phyloP scores from a whole-genome alignment of 2,113 vertebrate genomes.

The Cygnus atratus region DNA sequence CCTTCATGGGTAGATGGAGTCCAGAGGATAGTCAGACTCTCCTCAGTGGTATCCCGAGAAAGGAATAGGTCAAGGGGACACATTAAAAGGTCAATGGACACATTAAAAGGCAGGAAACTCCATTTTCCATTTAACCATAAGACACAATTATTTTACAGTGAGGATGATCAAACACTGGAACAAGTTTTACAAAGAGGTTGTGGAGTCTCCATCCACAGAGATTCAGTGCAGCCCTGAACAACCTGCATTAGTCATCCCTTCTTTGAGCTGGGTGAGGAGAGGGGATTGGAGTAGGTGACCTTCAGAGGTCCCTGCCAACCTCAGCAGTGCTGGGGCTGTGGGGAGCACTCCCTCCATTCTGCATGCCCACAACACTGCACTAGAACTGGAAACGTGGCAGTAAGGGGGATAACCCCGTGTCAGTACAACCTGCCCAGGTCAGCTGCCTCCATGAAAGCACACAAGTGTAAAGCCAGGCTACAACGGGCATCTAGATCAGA shows the following conservation, averaged over 20 bases:
- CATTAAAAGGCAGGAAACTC: neutral
- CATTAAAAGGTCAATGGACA: neutral
- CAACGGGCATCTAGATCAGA: neutral
- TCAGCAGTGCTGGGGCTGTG: neutral
- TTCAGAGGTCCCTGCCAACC: neutral
- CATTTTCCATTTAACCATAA: neutral
- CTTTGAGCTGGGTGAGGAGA: neutral
- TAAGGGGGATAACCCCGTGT: neutral
- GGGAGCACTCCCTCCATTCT: neutral
- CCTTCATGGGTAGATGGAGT: neutral
- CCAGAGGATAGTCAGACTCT: neutral
- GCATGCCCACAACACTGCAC: neutral
- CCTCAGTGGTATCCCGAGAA: neutral
- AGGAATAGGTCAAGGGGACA: too few species aligned
- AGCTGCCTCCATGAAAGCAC: neutral
- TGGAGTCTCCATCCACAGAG: neutral
- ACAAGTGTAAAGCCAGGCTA: neutral
- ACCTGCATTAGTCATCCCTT: neutral
- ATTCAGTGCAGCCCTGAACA: neutral
- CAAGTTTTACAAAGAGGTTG: neutral
- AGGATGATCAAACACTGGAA: neutral
- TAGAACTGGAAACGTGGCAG: neutral
- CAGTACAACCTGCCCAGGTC: neutral
- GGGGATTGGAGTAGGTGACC: neutral
- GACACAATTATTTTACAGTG: neutral